Evolutionary conservation across 2,888 invertebrate species (phyloP), one percentile per base, ranked within the genome.

Genomic region (Epiblema foenella): DNA sequence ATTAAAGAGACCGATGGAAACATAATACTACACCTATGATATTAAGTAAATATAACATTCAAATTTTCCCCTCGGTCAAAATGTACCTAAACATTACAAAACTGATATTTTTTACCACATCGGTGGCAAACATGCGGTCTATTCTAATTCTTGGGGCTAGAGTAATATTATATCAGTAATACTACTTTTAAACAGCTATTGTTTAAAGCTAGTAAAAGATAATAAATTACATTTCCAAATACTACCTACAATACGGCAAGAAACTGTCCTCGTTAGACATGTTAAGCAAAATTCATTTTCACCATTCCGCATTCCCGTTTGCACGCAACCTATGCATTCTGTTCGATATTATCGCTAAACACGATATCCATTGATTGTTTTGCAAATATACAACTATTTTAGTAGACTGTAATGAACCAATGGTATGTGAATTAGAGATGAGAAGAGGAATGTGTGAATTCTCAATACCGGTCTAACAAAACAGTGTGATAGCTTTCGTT

Each of bases 401-500:
- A 56, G 18, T 24, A 24, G 3, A 11, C 24, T 46, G 20, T 71
- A 66, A 57, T 49, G 60, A 49, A 49, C 54, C 49, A 39, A n/a
- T 49, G 60, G 66, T 67, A 71, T 62, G 17, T 49, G 56, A 67
- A 71, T 56, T 37, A 33, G 62, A 71, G 46, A 66, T 18, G 33
- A 18, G 10, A 56, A 29, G 20, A 60, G 60, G 70, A 66, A 71
- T 71, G 69, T 54, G 52, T 33, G 52, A 66, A 49, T 49, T 66
- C 70, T 70, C 51, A 66, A 66, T 71, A 67, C 46, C 46, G 66
- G 66, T n/a, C 37, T 56, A 10, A 59, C 66, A 71, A 71, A 71
- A 71, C 71, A 71, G 71, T 71, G 71, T 67, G 71, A 60, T 67
- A 71, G 56, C 59, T 82, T 82, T 82, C 82, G 84, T 82, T 81